Percentiles rank a stretch among this genome's conserved stretches.
phyloP scores from a whole-genome alignment of 2,797 vertebrate species.

The Phoebastria nigripes region DNA sequence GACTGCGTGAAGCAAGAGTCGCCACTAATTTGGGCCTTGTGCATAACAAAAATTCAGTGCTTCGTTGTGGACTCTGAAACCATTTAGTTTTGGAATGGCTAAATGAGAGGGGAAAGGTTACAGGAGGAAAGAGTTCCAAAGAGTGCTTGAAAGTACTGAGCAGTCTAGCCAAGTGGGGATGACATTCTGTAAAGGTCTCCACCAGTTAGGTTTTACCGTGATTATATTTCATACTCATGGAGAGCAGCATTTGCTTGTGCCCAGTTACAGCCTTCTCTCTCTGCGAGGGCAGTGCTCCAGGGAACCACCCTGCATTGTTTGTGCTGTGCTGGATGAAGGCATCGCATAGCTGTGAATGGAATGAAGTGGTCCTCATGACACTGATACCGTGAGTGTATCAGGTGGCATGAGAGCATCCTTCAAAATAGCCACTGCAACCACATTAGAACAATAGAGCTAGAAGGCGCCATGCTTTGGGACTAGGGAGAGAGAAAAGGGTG shows the following conservation, averaged over 20 bases:
- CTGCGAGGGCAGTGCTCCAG: background rate
- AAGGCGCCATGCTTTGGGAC: background rate
- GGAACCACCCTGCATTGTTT: background rate
- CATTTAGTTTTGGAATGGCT: background rate
- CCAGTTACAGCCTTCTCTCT: background rate
- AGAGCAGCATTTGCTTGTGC: background rate
- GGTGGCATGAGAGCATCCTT: background rate
- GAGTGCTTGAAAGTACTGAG: background rate
- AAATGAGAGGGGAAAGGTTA: background rate
- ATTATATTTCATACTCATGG: rapidly evolving
- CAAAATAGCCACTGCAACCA: background rate
- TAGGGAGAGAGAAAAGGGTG: background rate
- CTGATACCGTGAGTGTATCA: rapidly evolving
- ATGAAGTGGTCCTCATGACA: background rate
- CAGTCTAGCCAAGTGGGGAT: background rate
- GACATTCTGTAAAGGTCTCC: background rate
- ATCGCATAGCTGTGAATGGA: background rate
- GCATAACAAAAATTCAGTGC: background rate
- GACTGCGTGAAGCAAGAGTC: background rate
- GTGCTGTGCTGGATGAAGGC: background rate
- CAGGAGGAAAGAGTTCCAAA: background rate
- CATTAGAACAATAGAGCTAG: background rate
- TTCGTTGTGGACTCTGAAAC: background rate
- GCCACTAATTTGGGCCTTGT: rapidly evolving
- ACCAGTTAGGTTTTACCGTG: background rate